Conservation (phyloP, 2,888 invertebrate species). For the Ormyrus rosae region DNA sequence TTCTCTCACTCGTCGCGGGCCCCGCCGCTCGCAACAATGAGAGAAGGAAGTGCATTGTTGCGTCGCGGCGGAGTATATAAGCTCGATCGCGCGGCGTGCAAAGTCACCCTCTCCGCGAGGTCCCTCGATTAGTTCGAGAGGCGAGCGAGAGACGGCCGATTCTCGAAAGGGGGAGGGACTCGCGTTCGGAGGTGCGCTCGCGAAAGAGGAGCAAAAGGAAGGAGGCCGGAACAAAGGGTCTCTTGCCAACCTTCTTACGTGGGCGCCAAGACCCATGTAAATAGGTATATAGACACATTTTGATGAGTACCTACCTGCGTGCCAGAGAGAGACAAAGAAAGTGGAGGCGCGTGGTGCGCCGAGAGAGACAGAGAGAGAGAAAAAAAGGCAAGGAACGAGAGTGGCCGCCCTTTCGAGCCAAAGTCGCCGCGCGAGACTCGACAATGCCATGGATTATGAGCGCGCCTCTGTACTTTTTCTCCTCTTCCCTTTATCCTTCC, state of each 20-base stretch:
- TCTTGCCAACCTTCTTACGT: conserved; percentile 62
- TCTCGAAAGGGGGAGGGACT: conserved; percentile 27
- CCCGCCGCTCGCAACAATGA: no score
- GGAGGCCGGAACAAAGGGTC: conserved; percentile 62
- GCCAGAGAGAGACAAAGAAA: conserved; percentile 47
- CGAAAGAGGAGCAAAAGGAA: conserved; percentile 37
- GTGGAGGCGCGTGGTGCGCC: conserved; percentile 21
- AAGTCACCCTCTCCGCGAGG: background rate
- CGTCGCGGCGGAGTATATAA: no score
- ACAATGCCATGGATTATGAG: conserved; percentile 40
- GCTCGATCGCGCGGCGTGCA: background rate
- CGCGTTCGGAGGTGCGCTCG: background rate
- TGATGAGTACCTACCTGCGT: conserved; percentile 47
- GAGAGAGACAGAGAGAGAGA: background rate
- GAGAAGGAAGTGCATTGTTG: no score
- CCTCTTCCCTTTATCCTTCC: background rate
- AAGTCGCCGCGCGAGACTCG: conserved; percentile 11
- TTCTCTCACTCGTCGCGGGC: no score
- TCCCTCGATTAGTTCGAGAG: background rate
- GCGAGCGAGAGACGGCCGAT: background rate
- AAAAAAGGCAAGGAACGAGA: background rate
- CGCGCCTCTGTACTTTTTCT: background rate
- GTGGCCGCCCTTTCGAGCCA: conserved; percentile 26
- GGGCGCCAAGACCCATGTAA: conserved; percentile 61
- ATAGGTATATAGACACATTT: conserved; percentile 51